Base-by-base conservation (phyloP, 1,140 invertebrate genomes). In the Platyscapa corneri region DNA sequence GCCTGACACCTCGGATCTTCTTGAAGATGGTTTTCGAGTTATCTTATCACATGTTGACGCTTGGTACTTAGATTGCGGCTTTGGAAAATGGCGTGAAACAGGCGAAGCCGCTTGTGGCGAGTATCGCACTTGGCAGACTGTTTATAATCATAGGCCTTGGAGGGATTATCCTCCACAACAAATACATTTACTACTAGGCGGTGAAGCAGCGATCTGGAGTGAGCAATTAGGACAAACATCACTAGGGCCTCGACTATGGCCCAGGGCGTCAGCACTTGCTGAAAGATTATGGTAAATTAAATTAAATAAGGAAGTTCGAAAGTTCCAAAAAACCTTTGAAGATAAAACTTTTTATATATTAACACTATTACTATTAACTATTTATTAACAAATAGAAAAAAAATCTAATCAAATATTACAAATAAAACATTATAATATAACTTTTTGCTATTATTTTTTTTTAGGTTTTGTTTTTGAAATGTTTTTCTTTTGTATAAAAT, bases 61-160 rank as follows among this genome's bases (percentile, higher is more conserved):
- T 1, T 97, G 96, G 96, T 97, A 97, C 92, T 93, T 98, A 80
- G 97, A 97, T 88, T 97, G 97, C 88, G 97, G 97, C 0, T 97
- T 96, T 89, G 96, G 96, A 1, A 95, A 95, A 67, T 97, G 97
- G 97, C 93, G 96, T 14, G 96, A 96, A 86, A 92, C 91, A 5
- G 95, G 93, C 0, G 95, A 95, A 70, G 96, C 95, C 0, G 96
- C 96, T 65, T 97, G 97, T 88, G 96, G 96, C 10, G 96, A 96
- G 2, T 97, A 97, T 89, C 94, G 96, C 67, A 96, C 96, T 1
- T 97, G 97, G 97, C 97, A 97, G 90, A 96, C 95, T 79, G 95
- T 97, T 2, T 97, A 97, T 90, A 96, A 95, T 90, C 97, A 98
- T 89, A 93, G 96, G 86, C 97, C 97, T 0, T 96, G 96, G 96